These are phyloP conservation scores for Leptinotarsa undecemlineata DNA, from an alignment of 1,140 invertebrate genomes.

Conservation along the genomic window DNA sequence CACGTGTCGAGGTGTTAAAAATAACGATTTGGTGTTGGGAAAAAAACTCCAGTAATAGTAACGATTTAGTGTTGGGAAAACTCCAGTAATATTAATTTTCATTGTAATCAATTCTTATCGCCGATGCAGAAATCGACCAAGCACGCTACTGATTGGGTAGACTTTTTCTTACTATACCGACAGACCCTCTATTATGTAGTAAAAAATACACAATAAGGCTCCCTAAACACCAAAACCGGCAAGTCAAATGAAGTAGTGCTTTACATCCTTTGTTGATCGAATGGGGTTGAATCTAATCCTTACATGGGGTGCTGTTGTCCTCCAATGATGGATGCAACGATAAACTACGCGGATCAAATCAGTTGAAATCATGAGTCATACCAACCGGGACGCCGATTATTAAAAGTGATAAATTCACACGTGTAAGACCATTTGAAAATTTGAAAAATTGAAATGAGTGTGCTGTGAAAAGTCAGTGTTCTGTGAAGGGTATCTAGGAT, in stretches of 20 bases:
- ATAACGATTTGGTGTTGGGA: no score
- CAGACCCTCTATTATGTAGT: slow-evolving; percentile 25
- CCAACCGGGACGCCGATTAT: slow-evolving; percentile 1
- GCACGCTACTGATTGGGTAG: background rate
- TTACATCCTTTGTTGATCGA: slow-evolving; percentile 11
- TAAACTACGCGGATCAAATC: slow-evolving; percentile 17
- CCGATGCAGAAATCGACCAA: no score
- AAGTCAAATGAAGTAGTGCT: slow-evolving; percentile 21
- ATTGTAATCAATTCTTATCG: no score
- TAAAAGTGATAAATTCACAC: no score
- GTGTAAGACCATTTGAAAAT: no score
- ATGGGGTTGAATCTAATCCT: slow-evolving; percentile 13
- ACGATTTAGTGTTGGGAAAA: no score
- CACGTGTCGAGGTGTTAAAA: no score
- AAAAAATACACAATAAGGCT: slow-evolving; percentile 23
- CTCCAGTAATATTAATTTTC: no score
- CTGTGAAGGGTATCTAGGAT: no score
- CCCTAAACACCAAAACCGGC: slow-evolving; percentile 25
- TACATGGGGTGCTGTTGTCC: slow-evolving; percentile 24
- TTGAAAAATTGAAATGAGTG: no score
- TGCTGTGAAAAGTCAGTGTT: no score
- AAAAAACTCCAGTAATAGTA: no score
- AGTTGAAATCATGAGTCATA: slow-evolving; percentile 25
- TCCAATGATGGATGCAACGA: slow-evolving; percentile 22
- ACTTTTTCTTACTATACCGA: background rate